Percentiles rank a stretch among this genome's conserved stretches.
phyloP scores from a whole-genome alignment of 2,888 invertebrate genomes.

The Protodeltote pygarga region DNA sequence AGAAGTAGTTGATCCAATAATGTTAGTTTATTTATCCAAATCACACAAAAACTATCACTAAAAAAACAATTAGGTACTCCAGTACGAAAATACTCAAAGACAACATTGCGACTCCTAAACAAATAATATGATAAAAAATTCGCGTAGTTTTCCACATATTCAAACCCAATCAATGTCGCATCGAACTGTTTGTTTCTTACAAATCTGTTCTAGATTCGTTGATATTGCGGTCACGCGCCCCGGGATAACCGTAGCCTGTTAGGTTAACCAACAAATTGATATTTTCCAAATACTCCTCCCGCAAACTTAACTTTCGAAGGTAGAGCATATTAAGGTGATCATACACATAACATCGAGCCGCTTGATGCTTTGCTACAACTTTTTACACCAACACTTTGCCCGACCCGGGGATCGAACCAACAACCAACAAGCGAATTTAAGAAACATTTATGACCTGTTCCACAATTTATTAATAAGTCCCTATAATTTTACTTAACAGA shows the following conservation, averaged over 20 bases:
- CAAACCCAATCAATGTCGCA: constrained; percentile 58
- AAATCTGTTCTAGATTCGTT: constrained; percentile 61
- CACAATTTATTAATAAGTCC: too few species aligned
- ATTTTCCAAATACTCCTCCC: constrained; percentile 72
- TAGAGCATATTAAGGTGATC: constrained; percentile 29
- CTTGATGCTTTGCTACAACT: too few species aligned
- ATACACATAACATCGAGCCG: too few species aligned
- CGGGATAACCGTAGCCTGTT: constrained; percentile 67
- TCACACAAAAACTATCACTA: too few species aligned
- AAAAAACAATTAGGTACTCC: background rate
- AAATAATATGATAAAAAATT: constrained; percentile 48
- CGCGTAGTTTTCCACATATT: constrained; percentile 40
- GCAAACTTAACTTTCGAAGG: constrained; percentile 55
- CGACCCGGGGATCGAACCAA: too few species aligned
- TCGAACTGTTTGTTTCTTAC: constrained; percentile 58
- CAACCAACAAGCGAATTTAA: too few species aligned
- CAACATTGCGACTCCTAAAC: constrained; percentile 10
- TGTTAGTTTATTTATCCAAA: too few species aligned
- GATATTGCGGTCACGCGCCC: constrained; percentile 68
- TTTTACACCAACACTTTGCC: too few species aligned
- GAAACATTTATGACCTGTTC: too few species aligned
- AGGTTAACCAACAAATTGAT: constrained; percentile 79
- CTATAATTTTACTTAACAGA: too few species aligned
- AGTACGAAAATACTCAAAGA: background rate
- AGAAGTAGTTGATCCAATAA: too few species aligned